Conservation (phyloP, 2,113 vertebrate species). For the Larimichthys crocea region DNA sequence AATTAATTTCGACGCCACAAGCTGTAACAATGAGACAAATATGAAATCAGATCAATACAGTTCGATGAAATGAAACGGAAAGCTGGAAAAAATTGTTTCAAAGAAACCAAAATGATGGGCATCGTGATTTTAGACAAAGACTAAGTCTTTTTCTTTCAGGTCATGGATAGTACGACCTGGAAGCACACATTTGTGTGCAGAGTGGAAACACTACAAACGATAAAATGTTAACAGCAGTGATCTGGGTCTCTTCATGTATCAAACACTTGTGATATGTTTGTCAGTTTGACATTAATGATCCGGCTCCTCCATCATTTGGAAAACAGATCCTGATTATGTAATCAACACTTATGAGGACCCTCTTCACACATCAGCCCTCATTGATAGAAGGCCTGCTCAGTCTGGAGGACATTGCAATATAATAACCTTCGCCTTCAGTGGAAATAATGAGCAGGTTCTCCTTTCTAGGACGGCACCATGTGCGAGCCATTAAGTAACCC, state of each 20-base stretch:
- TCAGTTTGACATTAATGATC: not conserved
- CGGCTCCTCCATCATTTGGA: not conserved
- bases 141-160: not conserved
- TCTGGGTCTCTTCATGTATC: not conserved
- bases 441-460: conserved; percentile 28
- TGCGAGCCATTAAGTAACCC: conserved; percentile 10
- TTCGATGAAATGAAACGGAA: not conserved
- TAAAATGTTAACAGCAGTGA: not conserved
- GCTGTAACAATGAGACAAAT: not conserved
- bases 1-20: not conserved
- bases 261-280: not conserved
- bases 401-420: not conserved
- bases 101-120: not conserved
- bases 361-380: not conserved
- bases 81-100: not conserved
- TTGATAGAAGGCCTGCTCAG: not conserved
- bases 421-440: conserved; percentile 26
- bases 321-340: not conserved
- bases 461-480: not conserved
- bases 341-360: not conserved
- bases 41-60: not conserved
- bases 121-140: not conserved
- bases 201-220: not conserved
- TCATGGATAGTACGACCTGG: not conserved
- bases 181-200: not conserved